Conservation (phyloP, 2,797 vertebrate genomes). For the Pantherophis alleghaniensis region DNA sequence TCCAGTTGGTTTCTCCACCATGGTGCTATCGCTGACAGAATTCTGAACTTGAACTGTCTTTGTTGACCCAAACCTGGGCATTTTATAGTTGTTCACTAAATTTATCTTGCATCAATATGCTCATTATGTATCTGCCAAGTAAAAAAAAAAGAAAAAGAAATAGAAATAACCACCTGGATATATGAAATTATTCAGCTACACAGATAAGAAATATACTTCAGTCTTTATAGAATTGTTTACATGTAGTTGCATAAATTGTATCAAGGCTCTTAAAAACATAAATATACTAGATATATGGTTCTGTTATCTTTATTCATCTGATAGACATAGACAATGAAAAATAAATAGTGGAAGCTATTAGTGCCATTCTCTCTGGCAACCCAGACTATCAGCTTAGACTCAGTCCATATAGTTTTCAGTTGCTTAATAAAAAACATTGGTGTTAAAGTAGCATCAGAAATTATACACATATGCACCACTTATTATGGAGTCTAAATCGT, state of each 20-base stretch:
- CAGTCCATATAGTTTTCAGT: background rate
- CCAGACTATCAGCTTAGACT: background rate
- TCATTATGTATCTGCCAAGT: conserved; percentile 88
- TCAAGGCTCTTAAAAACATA: background rate
- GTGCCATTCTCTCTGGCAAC: background rate
- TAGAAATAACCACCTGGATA: conserved; percentile 1
- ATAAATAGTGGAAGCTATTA: background rate
- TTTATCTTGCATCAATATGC: conserved; percentile 78
- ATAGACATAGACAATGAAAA: background rate
- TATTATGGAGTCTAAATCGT: background rate
- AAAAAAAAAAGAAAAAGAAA: conserved; percentile 6
- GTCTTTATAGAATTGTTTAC: background rate
- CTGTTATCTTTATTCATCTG: background rate
- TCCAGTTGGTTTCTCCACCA: conserved; percentile 96
- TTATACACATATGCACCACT: background rate
- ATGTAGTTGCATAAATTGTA: background rate
- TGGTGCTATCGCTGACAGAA: conserved; percentile 93
- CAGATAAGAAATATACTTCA: background rate
- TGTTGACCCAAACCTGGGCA: conserved; percentile 95
- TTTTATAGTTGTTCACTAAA: conserved; percentile 91
- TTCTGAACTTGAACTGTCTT: conserved; percentile 79
- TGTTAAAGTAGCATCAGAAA: background rate
- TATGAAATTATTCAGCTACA: background rate
- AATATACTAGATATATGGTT: background rate
- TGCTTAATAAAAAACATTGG: background rate